phyloP scores from a whole-genome alignment of 2,888 invertebrate species.

The Agrenia bidenticulata region DNA sequence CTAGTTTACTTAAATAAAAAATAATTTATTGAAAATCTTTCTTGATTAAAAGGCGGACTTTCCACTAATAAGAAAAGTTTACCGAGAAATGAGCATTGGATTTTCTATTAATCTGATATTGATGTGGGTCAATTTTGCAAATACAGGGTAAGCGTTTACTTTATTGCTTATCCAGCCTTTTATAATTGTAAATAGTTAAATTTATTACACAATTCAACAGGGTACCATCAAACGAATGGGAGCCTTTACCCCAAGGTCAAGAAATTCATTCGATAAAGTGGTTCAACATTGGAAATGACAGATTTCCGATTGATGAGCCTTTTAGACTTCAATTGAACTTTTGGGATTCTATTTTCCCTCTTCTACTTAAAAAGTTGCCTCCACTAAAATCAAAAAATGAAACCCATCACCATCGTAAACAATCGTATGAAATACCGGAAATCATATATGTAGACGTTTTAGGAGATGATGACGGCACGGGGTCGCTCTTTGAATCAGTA shows the following conservation, averaged over 20 bases:
- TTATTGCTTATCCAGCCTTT: too few relatives aligned
- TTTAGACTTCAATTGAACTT: slow-evolving; percentile 27
- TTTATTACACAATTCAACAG: not conserved
- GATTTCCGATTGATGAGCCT: slow-evolving; percentile 22
- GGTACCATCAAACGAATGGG: slow-evolving; percentile 24
- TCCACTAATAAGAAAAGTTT: slow-evolving; percentile 17
- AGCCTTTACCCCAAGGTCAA: slow-evolving; percentile 25
- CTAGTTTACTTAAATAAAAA: too few relatives aligned
- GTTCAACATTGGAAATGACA: slow-evolving; percentile 19
- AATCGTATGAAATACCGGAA: not conserved
- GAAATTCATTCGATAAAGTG: slow-evolving; percentile 15
- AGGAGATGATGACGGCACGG: slow-evolving; percentile 18
- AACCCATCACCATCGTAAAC: not conserved
- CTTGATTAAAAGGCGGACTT: slow-evolving; percentile 17
- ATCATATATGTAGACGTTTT: slow-evolving; percentile 5
- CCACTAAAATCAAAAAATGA: slow-evolving; percentile 12
- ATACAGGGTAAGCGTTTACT: slow-evolving; percentile 23
- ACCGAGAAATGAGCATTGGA: slow-evolving; percentile 13
- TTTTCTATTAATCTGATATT: slow-evolving; percentile 35
- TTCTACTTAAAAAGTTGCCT: slow-evolving; percentile 19
- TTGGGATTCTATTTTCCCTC: slow-evolving; percentile 25
- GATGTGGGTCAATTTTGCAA: slow-evolving; percentile 36
- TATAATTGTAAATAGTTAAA: too few relatives aligned
- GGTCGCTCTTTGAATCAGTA: not conserved
- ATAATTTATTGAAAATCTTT: too few relatives aligned